Conservation (phyloP, 2,797 vertebrate species). For the Smutsia gigantea region DNA sequence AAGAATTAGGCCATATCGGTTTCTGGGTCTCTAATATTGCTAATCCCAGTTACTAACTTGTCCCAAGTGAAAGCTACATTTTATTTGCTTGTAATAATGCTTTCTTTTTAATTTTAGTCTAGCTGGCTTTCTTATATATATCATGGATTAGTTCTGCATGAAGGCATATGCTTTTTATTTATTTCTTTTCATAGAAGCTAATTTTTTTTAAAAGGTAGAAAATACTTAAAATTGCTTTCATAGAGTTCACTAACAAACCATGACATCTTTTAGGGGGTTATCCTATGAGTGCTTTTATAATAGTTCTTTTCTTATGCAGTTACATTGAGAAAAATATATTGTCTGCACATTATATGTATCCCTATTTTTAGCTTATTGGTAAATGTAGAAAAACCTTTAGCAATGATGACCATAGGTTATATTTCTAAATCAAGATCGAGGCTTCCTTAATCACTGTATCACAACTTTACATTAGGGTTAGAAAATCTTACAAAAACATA, state of each 20-base stretch:
- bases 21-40: conserved; percentile 38
- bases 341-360: conserved; percentile 10
- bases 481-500: conserved; percentile 66
- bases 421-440: conserved; percentile 38
- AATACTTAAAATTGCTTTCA: not conserved
- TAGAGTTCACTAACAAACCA: conserved; percentile 22
- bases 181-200: not conserved
- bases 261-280: not conserved
- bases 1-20: conserved; percentile 36
- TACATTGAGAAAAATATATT: not conserved
- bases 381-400: conserved; percentile 47
- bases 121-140: conserved; percentile 34
- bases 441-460: conserved; percentile 50
- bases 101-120: conserved; percentile 58
- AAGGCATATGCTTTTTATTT: not conserved
- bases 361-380: conserved; percentile 17
- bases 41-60: not conserved
- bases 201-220: not conserved
- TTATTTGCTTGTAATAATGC: not conserved
- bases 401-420: conserved; percentile 14
- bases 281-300: conserved; percentile 45
- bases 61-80: conserved; percentile 13
- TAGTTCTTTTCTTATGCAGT: not conserved
- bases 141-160: not conserved
- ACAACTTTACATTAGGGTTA: conserved; percentile 71